Percentiles rank a stretch among this genome's conserved stretches.
phyloP scores from a whole-genome alignment of 2,113 vertebrate genomes.

The Chaetops frenatus region DNA sequence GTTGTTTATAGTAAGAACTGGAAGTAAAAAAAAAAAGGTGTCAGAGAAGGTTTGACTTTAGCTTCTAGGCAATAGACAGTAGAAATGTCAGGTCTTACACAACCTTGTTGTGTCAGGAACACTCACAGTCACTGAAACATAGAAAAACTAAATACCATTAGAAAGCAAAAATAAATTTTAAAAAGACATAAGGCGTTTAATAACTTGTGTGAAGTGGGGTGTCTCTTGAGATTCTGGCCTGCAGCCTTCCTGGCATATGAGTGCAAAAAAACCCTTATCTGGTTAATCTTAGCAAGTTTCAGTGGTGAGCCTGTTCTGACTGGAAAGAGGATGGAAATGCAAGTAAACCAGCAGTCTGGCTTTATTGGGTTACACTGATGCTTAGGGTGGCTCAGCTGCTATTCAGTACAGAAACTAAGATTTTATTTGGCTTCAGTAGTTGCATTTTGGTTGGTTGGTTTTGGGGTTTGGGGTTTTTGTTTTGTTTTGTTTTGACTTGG shows the following conservation, averaged over 20 bases:
- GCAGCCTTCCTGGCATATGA: background rate
- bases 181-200: background rate
- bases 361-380: background rate
- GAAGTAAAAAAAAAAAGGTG: background rate
- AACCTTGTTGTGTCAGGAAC: conserved; percentile 10
- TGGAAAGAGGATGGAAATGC: background rate
- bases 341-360: background rate
- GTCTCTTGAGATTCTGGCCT: background rate
- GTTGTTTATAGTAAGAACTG: background rate
- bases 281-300: background rate
- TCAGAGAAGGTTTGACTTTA: conserved; percentile 1
- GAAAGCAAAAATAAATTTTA: background rate
- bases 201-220: background rate
- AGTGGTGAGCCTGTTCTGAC: background rate
- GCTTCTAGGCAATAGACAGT: background rate
- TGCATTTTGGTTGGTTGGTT: background rate
- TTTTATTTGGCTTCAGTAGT: background rate
- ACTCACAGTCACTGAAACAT: background rate
- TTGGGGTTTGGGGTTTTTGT: background rate
- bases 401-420: background rate
- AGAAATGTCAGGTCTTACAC: background rate
- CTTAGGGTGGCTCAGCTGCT: background rate
- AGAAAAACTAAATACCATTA: background rate
- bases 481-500: background rate
- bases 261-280: background rate